These are phyloP conservation scores for Macroramphosus scolopax DNA, from an alignment of 2,797 vertebrate genomes.

Conservation along the genomic window DNA sequence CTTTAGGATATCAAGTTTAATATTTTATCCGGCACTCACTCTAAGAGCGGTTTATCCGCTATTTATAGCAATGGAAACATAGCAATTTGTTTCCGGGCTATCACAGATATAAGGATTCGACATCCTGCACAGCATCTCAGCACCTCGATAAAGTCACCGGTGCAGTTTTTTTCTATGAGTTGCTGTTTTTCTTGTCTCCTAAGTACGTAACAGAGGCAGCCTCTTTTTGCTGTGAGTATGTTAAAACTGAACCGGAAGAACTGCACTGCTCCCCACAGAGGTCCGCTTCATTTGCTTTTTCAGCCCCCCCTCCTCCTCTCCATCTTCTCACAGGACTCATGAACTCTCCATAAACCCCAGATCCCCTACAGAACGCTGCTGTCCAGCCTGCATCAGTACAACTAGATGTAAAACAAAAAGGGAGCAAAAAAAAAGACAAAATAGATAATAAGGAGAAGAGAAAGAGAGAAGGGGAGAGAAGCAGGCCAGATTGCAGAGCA, in stretches of 20 bases:
- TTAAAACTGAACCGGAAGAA: conserved; percentile 67
- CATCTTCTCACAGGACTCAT: conserved; percentile 60
- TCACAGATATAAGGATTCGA: conserved; percentile 21
- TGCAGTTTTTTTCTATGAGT: conserved; percentile 32
- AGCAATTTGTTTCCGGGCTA: conserved; percentile 18
- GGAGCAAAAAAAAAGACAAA: conserved; percentile 63
- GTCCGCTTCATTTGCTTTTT: conserved; percentile 65
- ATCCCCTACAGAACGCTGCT: conserved; percentile 53
- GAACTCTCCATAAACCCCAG: conserved; percentile 66
- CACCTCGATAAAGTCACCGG: conserved; percentile 28
- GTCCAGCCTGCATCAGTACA: conserved; percentile 58
- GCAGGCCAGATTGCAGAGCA: conserved; percentile 81
- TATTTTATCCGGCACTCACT: conserved; percentile 9
- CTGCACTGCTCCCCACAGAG: conserved; percentile 61
- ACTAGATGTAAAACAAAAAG: conserved; percentile 43
- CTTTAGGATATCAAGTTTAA: conserved; percentile 17
- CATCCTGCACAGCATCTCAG: conserved; percentile 4
- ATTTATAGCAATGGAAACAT: conserved; percentile 14
- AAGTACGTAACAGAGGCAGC: conserved; percentile 26
- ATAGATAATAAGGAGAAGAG: conserved; percentile 79
- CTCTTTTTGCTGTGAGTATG: conserved; percentile 46
- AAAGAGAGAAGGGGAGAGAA: conserved; percentile 24
- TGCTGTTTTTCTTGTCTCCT: conserved; percentile 7
- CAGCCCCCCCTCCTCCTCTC: conserved; percentile 12
- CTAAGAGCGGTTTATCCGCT: conserved; percentile 25